phyloP scores from a whole-genome alignment of 2,113 vertebrate species.

The Physeter macrocephalus region DNA sequence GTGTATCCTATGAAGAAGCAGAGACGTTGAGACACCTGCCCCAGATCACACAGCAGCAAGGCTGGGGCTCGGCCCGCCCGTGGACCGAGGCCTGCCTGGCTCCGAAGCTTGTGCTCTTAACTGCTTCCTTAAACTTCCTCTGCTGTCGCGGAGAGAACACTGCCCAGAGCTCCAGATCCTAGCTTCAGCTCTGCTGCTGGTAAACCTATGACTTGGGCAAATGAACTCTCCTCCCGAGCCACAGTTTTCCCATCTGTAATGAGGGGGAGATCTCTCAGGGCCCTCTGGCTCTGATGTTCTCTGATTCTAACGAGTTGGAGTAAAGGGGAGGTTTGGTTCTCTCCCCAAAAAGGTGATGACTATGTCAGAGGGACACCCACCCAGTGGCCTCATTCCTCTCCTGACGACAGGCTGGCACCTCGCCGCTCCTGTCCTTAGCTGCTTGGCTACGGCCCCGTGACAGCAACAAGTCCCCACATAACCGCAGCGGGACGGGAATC shows the following conservation, averaged over 20 bases:
- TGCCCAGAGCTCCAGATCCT: background rate
- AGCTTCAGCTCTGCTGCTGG: background rate
- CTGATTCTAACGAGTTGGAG: background rate
- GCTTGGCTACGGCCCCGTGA: background rate
- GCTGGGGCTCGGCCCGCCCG: accelerated
- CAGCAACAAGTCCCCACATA: background rate
- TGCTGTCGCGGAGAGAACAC: background rate
- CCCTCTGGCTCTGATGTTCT: background rate
- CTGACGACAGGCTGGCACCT: background rate
- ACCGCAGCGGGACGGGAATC: accelerated
- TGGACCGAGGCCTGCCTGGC: background rate
- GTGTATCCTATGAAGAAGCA: background rate
- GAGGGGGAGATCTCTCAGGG: too few relatives aligned
- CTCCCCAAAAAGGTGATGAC: background rate
- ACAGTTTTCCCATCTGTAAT: background rate
- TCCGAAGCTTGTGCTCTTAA: background rate
- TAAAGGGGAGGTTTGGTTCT: background rate
- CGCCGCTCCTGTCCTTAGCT: background rate
- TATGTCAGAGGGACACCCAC: background rate
- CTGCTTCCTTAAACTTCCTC: accelerated
- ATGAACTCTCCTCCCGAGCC: background rate
- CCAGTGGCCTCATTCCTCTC: background rate
- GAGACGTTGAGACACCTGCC: background rate
- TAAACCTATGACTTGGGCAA: background rate
- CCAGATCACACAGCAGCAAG: background rate